Evolutionary conservation across 2,797 vertebrate species (phyloP), one percentile per base, ranked within the genome.

Genomic region (Pitangus sulphuratus): DNA sequence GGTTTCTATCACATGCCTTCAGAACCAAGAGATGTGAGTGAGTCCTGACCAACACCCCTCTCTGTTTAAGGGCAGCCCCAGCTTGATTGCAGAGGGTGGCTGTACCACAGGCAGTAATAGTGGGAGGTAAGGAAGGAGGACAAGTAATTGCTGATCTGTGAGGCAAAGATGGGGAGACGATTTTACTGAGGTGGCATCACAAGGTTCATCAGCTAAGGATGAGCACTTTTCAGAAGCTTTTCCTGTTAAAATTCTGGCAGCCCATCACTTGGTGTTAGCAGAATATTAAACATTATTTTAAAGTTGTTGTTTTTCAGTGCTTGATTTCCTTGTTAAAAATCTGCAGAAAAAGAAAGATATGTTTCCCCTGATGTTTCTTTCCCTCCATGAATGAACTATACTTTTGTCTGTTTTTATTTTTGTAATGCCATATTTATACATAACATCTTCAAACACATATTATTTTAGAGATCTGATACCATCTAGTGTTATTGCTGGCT

Each of bases 391-490:
- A 95, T 50, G 65, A 87, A 88, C 78, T 80, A 75, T 48, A 65
- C 54, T 45, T 96, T 94, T 92, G 77, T 53, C 93, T 88, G 93
- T 81, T 96, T 95, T 94, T 86, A 82, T 95, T 92, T 96, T 94
- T 57, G 22, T n/a, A 50, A 44, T 40, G 53, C 53, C 61, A 37
- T 77, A 84, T 90, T 88, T 84, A 90, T 91, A 89, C 51, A 88
- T 86, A 80, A 66, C 94, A 96, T 83, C 44, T 95, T 93, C 94
- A 87, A 94, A 94, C 74, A 81, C 84, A 45, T 93, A 95, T 89
- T 94, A 83, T 96, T 95, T 96, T 79, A 80, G 87, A 96, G 61
- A 95, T 88, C 90, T 96, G 95, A 95, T 87, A 87, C 57, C 95
- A 75, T 84, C 81, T 92, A 90, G 81, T 97, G 92, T 96, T 95